Base-by-base conservation (phyloP, 1,140 invertebrate genomes). In the Heliconius hewitsoni region DNA sequence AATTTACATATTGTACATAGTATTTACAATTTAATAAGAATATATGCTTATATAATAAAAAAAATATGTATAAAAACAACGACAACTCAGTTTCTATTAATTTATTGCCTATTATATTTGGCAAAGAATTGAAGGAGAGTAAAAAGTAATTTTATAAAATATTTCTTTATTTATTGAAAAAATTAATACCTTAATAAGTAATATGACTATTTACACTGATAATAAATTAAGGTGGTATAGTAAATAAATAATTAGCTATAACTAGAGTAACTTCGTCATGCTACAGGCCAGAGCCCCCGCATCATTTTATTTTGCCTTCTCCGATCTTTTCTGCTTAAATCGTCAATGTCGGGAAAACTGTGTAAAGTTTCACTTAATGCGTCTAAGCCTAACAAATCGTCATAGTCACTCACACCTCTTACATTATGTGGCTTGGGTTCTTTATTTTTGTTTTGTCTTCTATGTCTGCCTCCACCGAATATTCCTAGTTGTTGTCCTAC, bases 271-370 rank as follows among this genome's bases (percentile, higher is more conserved):
- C 50, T 37, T 86, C 71, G 84, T 83, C 82, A 82, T 77, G 83
- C 91, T 83, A 89, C 82, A 73, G 89, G 87, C 89, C 91, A 93
- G 78, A 94, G 85, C 19, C 91, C 89, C 34, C 87, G 90, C 92
- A 95, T 93, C 94, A 95, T 95, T 91, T 95, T 95, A 84, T 95
- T 95, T 90, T 94, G 93, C 87, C 94, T 91, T 86, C 92, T 89
- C 81, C 90, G 90, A 73, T 87, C 86, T 84, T 90, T 94, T 83
- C 87, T 89, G 39, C 91, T 90, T 78, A 88, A 87, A 46, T 88
- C 88, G 39, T 87, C 85, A 66, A 84, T 87, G 71, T 87, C 84
- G 46, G 87, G 86, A 77, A 88, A 86, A 55, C 85, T 86, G 16
- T 66, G 60, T 66, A 94, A 81, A 37, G 83, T 83, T 73, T 93